Conservation (phyloP, 2,797 vertebrate genomes). For the Chaetophractus vellerosus region DNA sequence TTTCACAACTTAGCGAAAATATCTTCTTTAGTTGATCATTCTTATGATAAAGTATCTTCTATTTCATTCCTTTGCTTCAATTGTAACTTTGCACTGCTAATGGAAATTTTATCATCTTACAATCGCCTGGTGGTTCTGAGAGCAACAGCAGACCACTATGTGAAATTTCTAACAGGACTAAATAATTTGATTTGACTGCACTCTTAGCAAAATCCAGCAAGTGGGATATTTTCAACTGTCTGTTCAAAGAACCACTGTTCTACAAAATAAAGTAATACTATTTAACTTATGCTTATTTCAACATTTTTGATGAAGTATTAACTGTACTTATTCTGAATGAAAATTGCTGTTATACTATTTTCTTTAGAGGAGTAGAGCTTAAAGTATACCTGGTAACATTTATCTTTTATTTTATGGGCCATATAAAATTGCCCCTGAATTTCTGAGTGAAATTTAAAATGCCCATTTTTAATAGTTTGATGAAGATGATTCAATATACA, state of each 20-base stretch:
- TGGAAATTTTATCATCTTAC: conserved; percentile 47
- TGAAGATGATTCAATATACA: background rate
- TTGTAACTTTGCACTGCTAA: conserved; percentile 51
- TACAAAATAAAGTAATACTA: conserved; percentile 40
- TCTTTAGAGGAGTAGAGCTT: conserved; percentile 13
- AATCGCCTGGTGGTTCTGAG: conserved; percentile 57
- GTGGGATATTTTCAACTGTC: conserved; percentile 28
- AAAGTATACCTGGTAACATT: conserved; percentile 45
- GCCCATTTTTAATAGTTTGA: conserved; percentile 45
- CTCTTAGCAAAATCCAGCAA: conserved; percentile 4
- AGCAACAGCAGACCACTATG: conserved; percentile 33
- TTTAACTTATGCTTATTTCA: conserved; percentile 47
- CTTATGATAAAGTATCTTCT: conserved; percentile 20
- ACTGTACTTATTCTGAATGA: conserved; percentile 23
- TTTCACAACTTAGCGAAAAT: background rate
- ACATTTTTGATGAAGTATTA: conserved; percentile 33
- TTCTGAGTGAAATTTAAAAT: conserved; percentile 57
- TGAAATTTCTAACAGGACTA: conserved; percentile 67
- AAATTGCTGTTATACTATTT: conserved; percentile 2
- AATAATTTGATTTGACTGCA: conserved; percentile 32
- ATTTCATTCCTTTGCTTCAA: conserved; percentile 65
- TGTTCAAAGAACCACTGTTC: conserved; percentile 8
- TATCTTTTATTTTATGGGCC: conserved; percentile 3
- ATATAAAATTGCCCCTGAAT: conserved; percentile 17
- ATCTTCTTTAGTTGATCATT: background rate